Evolutionary conservation across 2,888 invertebrate genomes (phyloP).

Genomic region (Diadromus collaris): DNA sequence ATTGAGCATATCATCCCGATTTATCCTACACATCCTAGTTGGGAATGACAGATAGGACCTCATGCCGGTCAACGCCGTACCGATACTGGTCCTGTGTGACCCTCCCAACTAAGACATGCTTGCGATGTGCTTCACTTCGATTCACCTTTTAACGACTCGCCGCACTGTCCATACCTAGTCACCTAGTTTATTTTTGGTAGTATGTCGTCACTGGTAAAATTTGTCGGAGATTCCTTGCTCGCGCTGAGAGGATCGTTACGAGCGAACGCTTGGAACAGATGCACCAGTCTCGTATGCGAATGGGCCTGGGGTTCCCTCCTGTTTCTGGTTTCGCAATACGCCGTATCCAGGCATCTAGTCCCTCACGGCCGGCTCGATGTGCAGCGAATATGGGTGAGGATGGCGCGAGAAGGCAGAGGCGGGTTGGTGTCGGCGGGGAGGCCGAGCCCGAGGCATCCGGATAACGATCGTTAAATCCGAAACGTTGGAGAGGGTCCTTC

Average conservation of each 20-base stretch:
- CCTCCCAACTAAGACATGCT: not conserved
- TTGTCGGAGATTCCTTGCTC: not conserved
- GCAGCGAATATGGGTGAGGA: slow-evolving; percentile 1
- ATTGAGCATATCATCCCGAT: too few species aligned
- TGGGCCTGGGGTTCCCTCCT: not conserved
- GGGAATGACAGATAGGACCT: too few species aligned
- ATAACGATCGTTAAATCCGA: slow-evolving; percentile 63
- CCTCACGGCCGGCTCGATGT: slow-evolving; percentile 8
- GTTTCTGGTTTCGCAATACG: slow-evolving; percentile 5
- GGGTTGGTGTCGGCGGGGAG: slow-evolving; percentile 32
- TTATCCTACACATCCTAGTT: too few species aligned
- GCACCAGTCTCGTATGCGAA: slow-evolving; percentile 15
- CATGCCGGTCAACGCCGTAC: too few species aligned
- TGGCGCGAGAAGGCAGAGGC: slow-evolving; percentile 7
- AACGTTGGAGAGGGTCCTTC: slow-evolving; percentile 45
- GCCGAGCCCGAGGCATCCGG: slow-evolving; percentile 41
- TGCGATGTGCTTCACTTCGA: not conserved
- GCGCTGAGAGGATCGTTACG: slow-evolving; percentile 8
- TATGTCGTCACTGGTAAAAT: not conserved
- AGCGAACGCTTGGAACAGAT: not conserved
- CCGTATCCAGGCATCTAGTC: not conserved
- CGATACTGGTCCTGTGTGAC: too few species aligned
- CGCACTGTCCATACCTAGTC: slow-evolving; percentile 10
- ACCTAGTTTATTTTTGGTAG: not conserved
- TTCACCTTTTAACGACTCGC: not conserved